Evolutionary conservation across 1,140 invertebrate genomes (phyloP), one percentile per base, ranked within the genome.

Genomic region (Probaryconus sp.): DNA sequence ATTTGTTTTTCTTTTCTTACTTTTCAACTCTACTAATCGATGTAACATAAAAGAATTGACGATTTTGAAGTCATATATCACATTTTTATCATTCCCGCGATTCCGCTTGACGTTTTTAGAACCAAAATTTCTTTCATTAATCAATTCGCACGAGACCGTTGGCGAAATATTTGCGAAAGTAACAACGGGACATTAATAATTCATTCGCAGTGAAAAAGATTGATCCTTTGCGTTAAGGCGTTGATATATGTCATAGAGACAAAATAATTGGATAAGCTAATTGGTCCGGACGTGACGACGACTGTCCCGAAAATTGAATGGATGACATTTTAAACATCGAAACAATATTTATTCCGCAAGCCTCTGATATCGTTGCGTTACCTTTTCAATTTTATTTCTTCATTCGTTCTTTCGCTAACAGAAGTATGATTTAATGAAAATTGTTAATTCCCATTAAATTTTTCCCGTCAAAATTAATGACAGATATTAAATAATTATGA

Each of bases 181-280:
- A 60, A 17, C 6, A 43, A 10, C 21, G 13, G 37, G n/a, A n/a
- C 37, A 51, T 58, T 60, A 60, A 68, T 68, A 51, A 68, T 68
- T 68, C 31, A 68, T 68, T 53, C 53, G 9, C 10, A 30, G 20
- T 11, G 13, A 51, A 58, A 58, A 68, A 68, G 64, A 68, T 68
- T 60, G 38, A 68, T 68, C 43, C 55, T 31, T 43, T 17, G 28
- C 43, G 17, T 37, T 30, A 11, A 60, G 45, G 51, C 64, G 53
- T 68, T 51, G 53, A 50, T 67, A 51, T 33, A 21, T 58, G 53
- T 68, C 53, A 43, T 21, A 68, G 28, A 60, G 11, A 42, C 30
- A 24, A 51, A 33, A 58, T 68, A 67, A 68, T 68, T 68, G 64
- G 37, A 68, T 50, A 37, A 68, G 38, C 45, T 68, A 68, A 68